phyloP scores from a whole-genome alignment of 2,113 vertebrate genomes.

The Epinephelus fuscoguttatus region DNA sequence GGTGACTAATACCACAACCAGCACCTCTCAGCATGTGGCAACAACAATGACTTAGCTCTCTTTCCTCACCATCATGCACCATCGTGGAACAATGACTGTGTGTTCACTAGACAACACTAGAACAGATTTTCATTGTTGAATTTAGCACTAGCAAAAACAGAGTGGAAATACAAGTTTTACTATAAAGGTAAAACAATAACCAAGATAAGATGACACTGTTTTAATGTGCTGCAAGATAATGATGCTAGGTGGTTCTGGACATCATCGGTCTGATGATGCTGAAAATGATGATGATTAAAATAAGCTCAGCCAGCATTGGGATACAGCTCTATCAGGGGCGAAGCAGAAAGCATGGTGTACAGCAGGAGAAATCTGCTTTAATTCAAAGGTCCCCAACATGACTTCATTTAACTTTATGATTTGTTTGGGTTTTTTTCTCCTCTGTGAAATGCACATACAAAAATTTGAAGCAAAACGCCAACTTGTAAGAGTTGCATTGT shows the following conservation, averaged over 20 bases:
- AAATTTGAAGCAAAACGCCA: not conserved
- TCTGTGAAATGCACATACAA: slow-evolving; percentile 11
- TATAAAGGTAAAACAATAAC: slow-evolving; percentile 1
- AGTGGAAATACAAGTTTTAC: not conserved
- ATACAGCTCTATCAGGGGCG: slow-evolving; percentile 20
- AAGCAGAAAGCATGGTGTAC: slow-evolving; percentile 36
- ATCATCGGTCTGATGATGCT: slow-evolving; percentile 11
- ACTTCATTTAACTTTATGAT: not conserved
- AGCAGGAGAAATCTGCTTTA: slow-evolving; percentile 52
- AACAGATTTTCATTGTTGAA: not conserved
- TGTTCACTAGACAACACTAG: not conserved
- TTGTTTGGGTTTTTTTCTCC: slow-evolving; percentile 19
- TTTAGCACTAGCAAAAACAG: not conserved
- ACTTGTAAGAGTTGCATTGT: slow-evolving; percentile 2
- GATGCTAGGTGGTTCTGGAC: not conserved
- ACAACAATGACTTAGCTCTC: slow-evolving; percentile 15
- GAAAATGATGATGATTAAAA: slow-evolving; percentile 47
- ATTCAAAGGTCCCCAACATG: slow-evolving; percentile 61
- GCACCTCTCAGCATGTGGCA: slow-evolving; percentile 68
- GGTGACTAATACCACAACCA: slow-evolving; percentile 72
- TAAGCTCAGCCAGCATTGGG: slow-evolving; percentile 55
- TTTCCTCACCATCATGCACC: slow-evolving; percentile 14
- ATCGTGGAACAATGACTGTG: not conserved
- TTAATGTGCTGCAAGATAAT: slow-evolving; percentile 28
- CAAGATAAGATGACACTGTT: not conserved